A percentile compares a stretch with the other conserved stretches of the same genome.
phyloP scores from a whole-genome alignment of 2,113 vertebrate species.

The Prunella fulvescens region DNA sequence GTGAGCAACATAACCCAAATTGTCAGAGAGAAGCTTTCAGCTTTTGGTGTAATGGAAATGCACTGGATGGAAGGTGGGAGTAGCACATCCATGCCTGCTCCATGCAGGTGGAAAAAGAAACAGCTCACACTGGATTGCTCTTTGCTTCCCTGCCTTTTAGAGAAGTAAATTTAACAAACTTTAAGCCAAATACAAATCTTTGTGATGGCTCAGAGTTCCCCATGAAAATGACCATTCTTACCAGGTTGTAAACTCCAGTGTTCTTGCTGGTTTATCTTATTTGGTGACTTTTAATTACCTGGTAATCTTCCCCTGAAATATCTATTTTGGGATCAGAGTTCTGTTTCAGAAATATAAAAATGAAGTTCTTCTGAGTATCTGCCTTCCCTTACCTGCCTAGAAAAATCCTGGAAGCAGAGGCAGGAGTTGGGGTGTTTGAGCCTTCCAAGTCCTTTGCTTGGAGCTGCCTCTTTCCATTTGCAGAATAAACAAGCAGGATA shows the following conservation, averaged over 20 bases:
- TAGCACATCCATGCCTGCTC: fast-evolving
- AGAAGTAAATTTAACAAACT: background rate
- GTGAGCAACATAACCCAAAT: background rate
- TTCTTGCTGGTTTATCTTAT: background rate
- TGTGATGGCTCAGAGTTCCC: background rate
- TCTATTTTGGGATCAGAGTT: background rate
- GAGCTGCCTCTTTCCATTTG: background rate
- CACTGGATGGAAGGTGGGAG: background rate
- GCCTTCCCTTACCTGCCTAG: background rate
- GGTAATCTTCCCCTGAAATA: background rate
- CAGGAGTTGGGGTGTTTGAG: background rate
- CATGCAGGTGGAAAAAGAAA: background rate
- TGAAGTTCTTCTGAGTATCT: background rate
- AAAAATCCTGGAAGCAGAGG: background rate
- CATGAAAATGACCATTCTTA: background rate
- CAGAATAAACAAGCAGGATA: background rate
- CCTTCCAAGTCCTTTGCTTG: background rate
- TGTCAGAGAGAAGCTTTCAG: background rate
- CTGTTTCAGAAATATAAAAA: background rate
- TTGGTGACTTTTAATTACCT: background rate
- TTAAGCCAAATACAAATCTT: background rate
- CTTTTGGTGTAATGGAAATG: background rate
- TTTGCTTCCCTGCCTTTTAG: background rate
- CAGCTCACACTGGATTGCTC: background rate
- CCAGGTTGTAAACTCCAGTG: background rate